Percentiles rank a stretch among this genome's conserved stretches.
phyloP scores from a whole-genome alignment of 1,140 invertebrate genomes.

The Trichoplusia ni region DNA sequence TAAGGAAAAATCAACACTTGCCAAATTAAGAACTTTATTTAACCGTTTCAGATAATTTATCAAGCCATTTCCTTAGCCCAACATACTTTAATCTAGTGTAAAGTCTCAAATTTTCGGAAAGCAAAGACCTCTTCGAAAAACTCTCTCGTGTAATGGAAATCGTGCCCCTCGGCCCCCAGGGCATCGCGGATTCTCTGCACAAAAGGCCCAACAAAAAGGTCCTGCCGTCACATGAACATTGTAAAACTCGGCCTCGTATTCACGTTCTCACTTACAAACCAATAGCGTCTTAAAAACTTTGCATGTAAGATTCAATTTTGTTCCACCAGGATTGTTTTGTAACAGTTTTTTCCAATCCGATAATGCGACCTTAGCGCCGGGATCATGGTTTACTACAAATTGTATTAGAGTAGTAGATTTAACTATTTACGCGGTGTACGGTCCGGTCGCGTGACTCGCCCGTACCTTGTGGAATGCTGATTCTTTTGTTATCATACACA shows the following conservation, averaged over 20 bases:
- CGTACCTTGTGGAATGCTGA: constrained; percentile 25
- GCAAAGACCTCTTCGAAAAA: constrained; percentile 62
- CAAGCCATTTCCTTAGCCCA: constrained; percentile 14
- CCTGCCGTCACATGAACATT: constrained; percentile 78
- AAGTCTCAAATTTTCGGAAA: constrained; percentile 59
- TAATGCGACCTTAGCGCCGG: constrained; percentile 77
- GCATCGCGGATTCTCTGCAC: constrained; percentile 73
- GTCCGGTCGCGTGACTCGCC: constrained; percentile 26
- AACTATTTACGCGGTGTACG: constrained; percentile 70
- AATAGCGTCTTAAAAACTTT: constrained; percentile 57
- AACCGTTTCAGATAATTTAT: neutral
- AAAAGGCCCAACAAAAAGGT: constrained; percentile 79
- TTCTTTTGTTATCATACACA: constrained; percentile 30
- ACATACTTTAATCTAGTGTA: constrained; percentile 41
- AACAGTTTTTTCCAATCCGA: constrained; percentile 79
- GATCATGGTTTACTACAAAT: constrained; percentile 81
- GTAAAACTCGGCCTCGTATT: constrained; percentile 72
- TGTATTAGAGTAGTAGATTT: constrained; percentile 79
- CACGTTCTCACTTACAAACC: constrained; percentile 51
- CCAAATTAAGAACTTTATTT: neutral
- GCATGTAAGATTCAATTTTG: constrained; percentile 56
- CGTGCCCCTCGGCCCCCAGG: constrained; percentile 67
- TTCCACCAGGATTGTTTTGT: constrained; percentile 48
- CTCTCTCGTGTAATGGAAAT: constrained; percentile 77
- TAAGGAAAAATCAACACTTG: too few species aligned